Base-by-base conservation (phyloP, 2,797 vertebrate genomes). In the Acestrorhynchus altus region DNA sequence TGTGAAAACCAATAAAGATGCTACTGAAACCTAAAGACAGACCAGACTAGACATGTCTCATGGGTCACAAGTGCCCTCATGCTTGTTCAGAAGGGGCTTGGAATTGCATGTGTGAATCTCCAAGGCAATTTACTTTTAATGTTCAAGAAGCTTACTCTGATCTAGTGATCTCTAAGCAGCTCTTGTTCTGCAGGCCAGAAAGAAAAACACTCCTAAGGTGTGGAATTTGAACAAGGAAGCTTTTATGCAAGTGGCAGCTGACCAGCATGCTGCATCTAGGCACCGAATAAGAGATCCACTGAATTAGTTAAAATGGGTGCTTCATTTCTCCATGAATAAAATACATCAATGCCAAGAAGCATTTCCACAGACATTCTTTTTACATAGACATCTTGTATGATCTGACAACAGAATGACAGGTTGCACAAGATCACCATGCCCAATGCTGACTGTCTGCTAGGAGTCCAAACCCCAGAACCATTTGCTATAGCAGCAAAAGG, bases 171-270 rank as follows among this genome's bases (percentile, higher is more conserved):
- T 67, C n/a, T 76, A 16, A 70, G 28, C 51, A 28, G 57, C 69
- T 40, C 49, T 35, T 56, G 51, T 47, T 51, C 35, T 20, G 69
- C 46, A 39, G 40, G 9, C 49, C 51, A 22, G 51, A 22, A 52
- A 0, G 0, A 24, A 71, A 16, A 47, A 57, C 47, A 54, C 63
- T 63, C n/a, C 52, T 69, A 74, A 76, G 7, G 31, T 65, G 8
- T 51, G 31, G 57, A 42, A 63, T 40, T 46, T 72, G 22, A 66
- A 78, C 49, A 64, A 51, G 69, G n/a, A 64, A 57, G 57, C 51
- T 66, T 68, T 60, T 60, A 59, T 77, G 56, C 28, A n/a, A 59
- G 11, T 4, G 8, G n/a, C 28, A 42, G 22, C 54, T 20, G 16
- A 28, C 1, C 22, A 63, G 18, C 35, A 56, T 10, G 40, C 10